Evolutionary conservation across 2,113 vertebrate genomes (phyloP).

Genomic region (Vanacampus margaritifer): DNA sequence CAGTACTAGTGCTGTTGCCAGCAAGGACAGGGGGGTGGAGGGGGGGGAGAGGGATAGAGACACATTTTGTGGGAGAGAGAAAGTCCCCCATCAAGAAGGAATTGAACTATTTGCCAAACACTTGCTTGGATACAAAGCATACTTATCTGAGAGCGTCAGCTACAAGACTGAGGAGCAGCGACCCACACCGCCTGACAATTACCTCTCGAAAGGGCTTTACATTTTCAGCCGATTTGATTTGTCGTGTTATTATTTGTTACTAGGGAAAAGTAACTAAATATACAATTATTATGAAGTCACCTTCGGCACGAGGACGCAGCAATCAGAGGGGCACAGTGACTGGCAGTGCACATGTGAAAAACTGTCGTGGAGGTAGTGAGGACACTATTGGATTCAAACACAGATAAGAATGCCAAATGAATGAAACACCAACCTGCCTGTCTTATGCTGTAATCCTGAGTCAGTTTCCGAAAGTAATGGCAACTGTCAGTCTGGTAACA

Average conservation of each 20-base stretch:
- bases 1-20: slow-evolving; percentile 68
- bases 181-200: slow-evolving; percentile 41
- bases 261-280: slow-evolving; percentile 18
- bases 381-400: slow-evolving; percentile 14
- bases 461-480: not conserved
- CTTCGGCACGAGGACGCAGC: slow-evolving; percentile 12
- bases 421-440: slow-evolving; percentile 3
- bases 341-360: slow-evolving; percentile 4
- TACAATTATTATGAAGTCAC: slow-evolving; percentile 31
- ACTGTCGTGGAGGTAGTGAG: slow-evolving; percentile 14
- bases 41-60: slow-evolving; percentile 25
- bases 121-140: slow-evolving; percentile 62
- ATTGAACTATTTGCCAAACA: slow-evolving; percentile 65
- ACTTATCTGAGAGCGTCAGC: slow-evolving; percentile 56
- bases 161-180: slow-evolving; percentile 40
- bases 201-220: slow-evolving; percentile 5
- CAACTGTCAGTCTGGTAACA: slow-evolving; percentile 10
- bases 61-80: slow-evolving; percentile 32
- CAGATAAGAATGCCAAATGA: slow-evolving; percentile 6
- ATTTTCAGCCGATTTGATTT: slow-evolving; percentile 34
- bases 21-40: slow-evolving; percentile 41
- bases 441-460: slow-evolving; percentile 12
- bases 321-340: slow-evolving; percentile 10
- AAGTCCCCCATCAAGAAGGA: slow-evolving; percentile 58
- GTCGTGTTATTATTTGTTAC: slow-evolving; percentile 14